Percentiles rank a stretch among this genome's conserved stretches.
Evolutionary conservation across 1,140 invertebrate genomes (phyloP).

Genomic region (Saccostrea cuccullata): DNA sequence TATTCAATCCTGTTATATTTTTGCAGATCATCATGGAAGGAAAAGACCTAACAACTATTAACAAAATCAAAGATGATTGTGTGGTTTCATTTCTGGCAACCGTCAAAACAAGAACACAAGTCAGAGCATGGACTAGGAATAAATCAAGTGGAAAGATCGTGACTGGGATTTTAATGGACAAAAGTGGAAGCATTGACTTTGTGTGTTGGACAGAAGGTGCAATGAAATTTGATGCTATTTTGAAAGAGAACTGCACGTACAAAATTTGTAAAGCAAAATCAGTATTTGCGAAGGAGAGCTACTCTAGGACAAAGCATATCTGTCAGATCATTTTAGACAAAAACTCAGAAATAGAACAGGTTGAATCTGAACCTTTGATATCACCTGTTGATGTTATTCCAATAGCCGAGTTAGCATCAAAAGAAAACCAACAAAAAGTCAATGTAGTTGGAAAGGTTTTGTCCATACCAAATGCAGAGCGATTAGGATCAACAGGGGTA

Average conservation of each 20-base stretch:
- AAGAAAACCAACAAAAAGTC: not conserved
- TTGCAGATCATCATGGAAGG: not conserved
- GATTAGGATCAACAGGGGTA: not conserved
- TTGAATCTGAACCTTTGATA: too few relatives aligned
- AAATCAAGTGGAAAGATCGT: not conserved
- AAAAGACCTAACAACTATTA: not conserved
- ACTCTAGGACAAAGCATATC: not conserved
- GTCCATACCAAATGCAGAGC: not conserved
- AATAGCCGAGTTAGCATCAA: not conserved
- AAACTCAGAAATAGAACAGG: not conserved
- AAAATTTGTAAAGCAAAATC: not conserved
- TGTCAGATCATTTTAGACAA: not conserved
- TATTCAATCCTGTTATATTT: not conserved
- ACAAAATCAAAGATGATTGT: not conserved
- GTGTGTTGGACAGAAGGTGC: conserved; percentile 11
- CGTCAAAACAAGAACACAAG: not conserved
- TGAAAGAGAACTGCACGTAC: not conserved
- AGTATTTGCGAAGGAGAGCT: not conserved
- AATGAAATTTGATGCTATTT: not conserved
- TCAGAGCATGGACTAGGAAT: conserved; percentile 3
- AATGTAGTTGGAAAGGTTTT: not conserved
- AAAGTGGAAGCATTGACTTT: conserved; percentile 22
- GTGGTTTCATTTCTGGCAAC: not conserved
- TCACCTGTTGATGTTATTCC: not conserved
- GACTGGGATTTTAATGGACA: conserved; percentile 1